Percentiles rank a stretch among this genome's conserved stretches.
phyloP scores from a whole-genome alignment of 1,140 invertebrate species.

The Euwallacea similis region DNA sequence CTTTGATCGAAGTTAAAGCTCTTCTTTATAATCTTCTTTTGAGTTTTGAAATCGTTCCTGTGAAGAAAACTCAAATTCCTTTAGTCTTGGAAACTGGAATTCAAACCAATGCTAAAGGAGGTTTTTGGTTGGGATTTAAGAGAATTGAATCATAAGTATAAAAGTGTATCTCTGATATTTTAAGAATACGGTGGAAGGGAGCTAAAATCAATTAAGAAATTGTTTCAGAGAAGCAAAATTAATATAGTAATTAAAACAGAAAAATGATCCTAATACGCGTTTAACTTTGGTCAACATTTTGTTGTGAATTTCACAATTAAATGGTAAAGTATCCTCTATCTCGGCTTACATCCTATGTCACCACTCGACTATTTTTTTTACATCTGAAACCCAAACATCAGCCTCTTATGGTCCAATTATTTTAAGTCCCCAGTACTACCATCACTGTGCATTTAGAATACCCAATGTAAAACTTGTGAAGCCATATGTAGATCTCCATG shows the following conservation, averaged over 20 bases:
- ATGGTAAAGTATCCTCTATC: too few relatives aligned
- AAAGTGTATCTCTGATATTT: not conserved
- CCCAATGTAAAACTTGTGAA: constrained; percentile 27
- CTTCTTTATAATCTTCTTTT: constrained; percentile 47
- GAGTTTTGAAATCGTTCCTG: constrained; percentile 45
- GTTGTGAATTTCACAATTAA: too few relatives aligned
- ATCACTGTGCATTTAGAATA: too few relatives aligned
- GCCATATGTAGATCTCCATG: constrained; percentile 33
- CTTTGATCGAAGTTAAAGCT: constrained; percentile 47
- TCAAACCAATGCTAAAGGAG: constrained; percentile 43
- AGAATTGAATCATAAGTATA: constrained; percentile 4
- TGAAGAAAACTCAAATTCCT: constrained; percentile 46
- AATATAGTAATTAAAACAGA: too few relatives aligned
- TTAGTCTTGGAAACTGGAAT: constrained; percentile 39
- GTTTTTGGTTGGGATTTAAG: constrained; percentile 49
- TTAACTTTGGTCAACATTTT: too few relatives aligned
- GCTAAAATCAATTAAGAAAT: too few relatives aligned
- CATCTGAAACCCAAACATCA: too few relatives aligned
- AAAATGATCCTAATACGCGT: too few relatives aligned
- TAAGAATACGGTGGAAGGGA: not conserved
- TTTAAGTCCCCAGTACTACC: constrained; percentile 13
- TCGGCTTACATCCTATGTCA: too few relatives aligned
- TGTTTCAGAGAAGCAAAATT: too few relatives aligned
- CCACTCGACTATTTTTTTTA: too few relatives aligned
- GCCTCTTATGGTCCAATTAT: constrained; percentile 19